Conservation (phyloP, 2,888 invertebrate species). For the Therioaphis trifolii region DNA sequence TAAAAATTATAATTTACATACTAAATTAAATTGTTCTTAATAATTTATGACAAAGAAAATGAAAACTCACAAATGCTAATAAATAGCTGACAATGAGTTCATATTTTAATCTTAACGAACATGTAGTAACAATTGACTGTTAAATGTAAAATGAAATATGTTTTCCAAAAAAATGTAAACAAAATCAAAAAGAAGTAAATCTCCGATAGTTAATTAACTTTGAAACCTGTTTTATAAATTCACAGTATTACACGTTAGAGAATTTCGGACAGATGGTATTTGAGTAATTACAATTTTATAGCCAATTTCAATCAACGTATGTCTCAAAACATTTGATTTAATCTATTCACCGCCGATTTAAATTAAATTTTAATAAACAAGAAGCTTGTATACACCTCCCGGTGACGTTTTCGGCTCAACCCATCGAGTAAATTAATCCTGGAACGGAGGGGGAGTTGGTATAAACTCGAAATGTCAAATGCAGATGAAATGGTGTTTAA, state of each 20-base stretch:
- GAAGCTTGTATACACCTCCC: constrained; percentile 9
- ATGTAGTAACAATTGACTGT: too few relatives aligned
- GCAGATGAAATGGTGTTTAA: constrained; percentile 44
- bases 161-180: constrained; percentile 7
- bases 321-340: constrained; percentile 36
- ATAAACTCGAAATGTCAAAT: constrained; percentile 41
- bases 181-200: constrained; percentile 1
- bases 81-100: too few relatives aligned
- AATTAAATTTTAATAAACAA: constrained; percentile 54
- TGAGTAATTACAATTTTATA: constrained; percentile 31
- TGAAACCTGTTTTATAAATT: constrained; percentile 31
- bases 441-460: neutral
- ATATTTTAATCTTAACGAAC: too few relatives aligned
- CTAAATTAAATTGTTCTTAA: too few relatives aligned
- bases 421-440: constrained; percentile 46
- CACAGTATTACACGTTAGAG: neutral
- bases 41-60: too few relatives aligned
- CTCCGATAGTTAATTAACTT: neutral
- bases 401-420: constrained; percentile 30
- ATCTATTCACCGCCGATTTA: constrained; percentile 38
- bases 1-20: too few relatives aligned
- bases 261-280: neutral
- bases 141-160: too few relatives aligned
- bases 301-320: constrained; percentile 50
- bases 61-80: too few relatives aligned